These are phyloP conservation scores for Paramormyrops kingsleyae DNA, from an alignment of 2,113 vertebrate species.

Conservation along the genomic window DNA sequence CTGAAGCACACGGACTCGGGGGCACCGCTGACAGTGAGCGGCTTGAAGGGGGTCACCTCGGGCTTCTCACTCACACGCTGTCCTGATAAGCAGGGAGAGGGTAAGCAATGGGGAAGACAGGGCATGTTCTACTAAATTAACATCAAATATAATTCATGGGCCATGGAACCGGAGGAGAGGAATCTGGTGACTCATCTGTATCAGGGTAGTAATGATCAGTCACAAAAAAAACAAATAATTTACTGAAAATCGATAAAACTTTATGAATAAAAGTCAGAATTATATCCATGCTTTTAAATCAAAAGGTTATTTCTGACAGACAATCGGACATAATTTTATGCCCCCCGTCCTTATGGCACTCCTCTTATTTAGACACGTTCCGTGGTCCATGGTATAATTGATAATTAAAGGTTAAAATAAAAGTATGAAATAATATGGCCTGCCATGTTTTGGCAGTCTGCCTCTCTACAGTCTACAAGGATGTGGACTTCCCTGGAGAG, in stretches of 20 bases:
- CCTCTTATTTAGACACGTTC: not conserved
- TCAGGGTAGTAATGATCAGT: not conserved
- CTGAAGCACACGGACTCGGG: conserved; percentile 39
- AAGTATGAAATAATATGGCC: not conserved
- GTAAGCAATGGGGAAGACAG: conserved; percentile 14
- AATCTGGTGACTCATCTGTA: not conserved
- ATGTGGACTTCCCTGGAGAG: conserved; percentile 38
- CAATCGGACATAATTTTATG: not conserved
- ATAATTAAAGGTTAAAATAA: not conserved
- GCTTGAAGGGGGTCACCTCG: conserved; percentile 41
- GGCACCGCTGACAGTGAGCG: not conserved
- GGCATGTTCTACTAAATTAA: not conserved
- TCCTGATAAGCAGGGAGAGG: accelerated
- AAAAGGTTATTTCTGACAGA: not conserved
- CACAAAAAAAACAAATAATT: not conserved
- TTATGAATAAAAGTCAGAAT: not conserved
- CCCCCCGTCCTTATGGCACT: not conserved
- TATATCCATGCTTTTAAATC: not conserved
- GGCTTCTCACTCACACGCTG: conserved; percentile 49
- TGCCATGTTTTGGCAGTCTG: conserved; percentile 27
- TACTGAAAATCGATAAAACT: not conserved
- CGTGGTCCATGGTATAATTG: not conserved
- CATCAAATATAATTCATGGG: not conserved
- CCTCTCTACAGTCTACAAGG: conserved; percentile 31
- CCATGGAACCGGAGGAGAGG: not conserved